A percentile compares a stretch with the other conserved stretches of the same genome.
Conservation (phyloP, 2,113 vertebrate species). For the Willisornis vidua region DNA sequence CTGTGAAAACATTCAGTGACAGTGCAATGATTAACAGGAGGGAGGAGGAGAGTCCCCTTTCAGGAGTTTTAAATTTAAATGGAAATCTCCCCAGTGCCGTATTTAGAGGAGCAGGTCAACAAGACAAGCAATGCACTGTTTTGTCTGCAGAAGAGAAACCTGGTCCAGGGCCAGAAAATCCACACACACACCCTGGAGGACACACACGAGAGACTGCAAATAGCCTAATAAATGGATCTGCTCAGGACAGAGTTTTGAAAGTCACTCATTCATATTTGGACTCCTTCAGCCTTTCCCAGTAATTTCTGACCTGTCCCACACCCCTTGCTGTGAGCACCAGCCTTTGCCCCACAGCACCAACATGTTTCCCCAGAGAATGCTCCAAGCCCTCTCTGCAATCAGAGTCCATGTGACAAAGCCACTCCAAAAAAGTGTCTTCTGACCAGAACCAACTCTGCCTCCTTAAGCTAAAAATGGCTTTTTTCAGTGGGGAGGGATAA, state of each 20-base stretch:
- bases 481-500: rapidly evolving
- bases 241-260: not conserved
- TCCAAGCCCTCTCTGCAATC: not conserved
- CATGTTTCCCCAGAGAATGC: not conserved
- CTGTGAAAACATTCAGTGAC: constrained; percentile 79
- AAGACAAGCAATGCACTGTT: not conserved
- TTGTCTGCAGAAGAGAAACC: constrained; percentile 22
- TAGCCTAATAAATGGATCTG: not conserved
- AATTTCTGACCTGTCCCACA: too few relatives aligned
- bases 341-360: not conserved
- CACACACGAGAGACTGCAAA: not conserved
- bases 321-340: not conserved
- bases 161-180: not conserved
- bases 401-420: not conserved
- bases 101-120: constrained; percentile 52
- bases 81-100: constrained; percentile 2
- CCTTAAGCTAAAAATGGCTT: not conserved
- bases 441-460: not conserved
- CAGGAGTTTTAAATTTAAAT: constrained; percentile 50
- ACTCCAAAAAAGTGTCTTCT: not conserved
- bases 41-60: constrained; percentile 1
- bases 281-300: not conserved
- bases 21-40: constrained; percentile 68
- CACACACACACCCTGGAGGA: not conserved
- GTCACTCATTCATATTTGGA: not conserved